Evolutionary conservation across 1,140 invertebrate species (phyloP).

Genomic region (Amphibalanus amphitrite): DNA sequence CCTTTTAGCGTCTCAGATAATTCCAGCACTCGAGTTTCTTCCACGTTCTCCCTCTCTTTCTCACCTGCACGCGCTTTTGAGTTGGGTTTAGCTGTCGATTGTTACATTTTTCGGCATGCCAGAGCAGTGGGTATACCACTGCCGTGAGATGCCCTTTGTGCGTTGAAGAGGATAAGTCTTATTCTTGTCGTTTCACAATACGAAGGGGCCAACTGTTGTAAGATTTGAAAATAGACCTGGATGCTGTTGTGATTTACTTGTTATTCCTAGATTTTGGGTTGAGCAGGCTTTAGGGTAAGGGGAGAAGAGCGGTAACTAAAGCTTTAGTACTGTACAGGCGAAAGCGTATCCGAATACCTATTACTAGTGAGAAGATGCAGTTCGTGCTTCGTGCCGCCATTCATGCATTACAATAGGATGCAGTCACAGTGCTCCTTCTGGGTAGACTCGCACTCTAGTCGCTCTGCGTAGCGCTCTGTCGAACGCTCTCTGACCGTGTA

Average conservation of each 20-base stretch:
- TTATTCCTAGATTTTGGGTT: not conserved
- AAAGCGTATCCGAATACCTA: not conserved
- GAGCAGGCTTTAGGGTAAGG: not conserved
- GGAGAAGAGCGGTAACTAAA: not conserved
- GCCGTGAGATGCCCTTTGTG: not conserved
- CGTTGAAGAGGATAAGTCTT: not conserved
- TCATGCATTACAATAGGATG: not conserved
- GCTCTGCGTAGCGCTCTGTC: not conserved
- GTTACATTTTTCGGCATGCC: not conserved
- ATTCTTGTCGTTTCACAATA: not conserved
- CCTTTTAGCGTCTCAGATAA: not conserved
- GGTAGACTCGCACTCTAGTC: not conserved
- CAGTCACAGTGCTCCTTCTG: not conserved
- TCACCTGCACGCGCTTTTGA: not conserved
- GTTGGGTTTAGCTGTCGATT: not conserved
- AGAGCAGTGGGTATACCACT: not conserved
- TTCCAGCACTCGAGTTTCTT: not conserved
- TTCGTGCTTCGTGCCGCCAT: not conserved
- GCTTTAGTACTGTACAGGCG: constrained; percentile 5
- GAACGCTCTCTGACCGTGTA: not conserved
- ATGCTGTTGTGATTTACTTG: constrained; percentile 1
- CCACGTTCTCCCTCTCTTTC: not conserved
- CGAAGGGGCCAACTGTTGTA: constrained; percentile 1
- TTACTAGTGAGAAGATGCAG: not conserved
- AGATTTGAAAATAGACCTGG: constrained; percentile 1